A percentile compares a stretch with the other conserved stretches of the same genome.
Conservation (phyloP, 2,113 vertebrate species). For the Hiodon tergisus region DNA sequence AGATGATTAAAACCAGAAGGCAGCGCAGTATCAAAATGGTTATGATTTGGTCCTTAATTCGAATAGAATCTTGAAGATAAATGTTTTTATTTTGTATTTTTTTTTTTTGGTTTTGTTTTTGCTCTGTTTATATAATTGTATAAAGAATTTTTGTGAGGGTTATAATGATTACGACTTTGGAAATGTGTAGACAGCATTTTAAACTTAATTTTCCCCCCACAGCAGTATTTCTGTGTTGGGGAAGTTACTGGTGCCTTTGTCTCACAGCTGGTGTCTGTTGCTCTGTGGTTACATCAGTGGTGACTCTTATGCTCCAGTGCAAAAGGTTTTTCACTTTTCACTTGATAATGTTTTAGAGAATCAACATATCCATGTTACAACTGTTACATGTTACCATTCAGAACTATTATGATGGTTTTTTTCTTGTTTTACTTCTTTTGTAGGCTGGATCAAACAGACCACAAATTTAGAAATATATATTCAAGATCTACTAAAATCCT, state of each 20-base stretch:
- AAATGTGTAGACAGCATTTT: background rate
- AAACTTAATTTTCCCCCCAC: background rate
- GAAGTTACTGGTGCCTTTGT: slow-evolving; percentile 7
- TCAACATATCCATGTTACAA: background rate
- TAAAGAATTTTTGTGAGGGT: background rate
- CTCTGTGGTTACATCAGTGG: background rate
- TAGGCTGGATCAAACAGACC: no score
- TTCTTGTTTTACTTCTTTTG: no score
- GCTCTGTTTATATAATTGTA: background rate
- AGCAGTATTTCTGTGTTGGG: background rate
- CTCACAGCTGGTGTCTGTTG: background rate
- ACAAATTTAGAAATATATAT: no score
- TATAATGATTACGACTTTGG: background rate
- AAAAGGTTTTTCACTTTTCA: background rate
- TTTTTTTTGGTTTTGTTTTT: background rate
- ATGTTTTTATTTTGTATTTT: background rate
- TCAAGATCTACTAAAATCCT: background rate
- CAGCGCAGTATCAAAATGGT: background rate
- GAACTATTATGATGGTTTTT: background rate
- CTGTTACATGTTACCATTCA: background rate
- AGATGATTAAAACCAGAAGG: background rate
- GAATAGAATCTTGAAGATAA: background rate
- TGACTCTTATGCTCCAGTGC: background rate
- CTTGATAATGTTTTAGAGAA: background rate
- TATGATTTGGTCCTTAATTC: background rate